Conservation (phyloP, 2,113 vertebrate species). For the Ceuthmochares aereus region DNA sequence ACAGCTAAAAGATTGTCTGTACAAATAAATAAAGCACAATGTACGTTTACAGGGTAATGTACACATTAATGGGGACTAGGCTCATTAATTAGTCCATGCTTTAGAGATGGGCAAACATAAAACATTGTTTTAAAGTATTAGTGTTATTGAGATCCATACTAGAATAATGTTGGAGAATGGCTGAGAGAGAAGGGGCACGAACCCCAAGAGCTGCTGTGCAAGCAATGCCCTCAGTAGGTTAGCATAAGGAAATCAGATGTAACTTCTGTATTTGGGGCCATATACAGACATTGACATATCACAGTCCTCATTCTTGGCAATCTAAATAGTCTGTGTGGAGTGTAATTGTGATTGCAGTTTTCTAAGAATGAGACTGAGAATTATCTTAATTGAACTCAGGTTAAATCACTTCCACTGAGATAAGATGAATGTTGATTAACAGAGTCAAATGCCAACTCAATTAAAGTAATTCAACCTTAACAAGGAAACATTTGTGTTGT, state of each 20-base stretch:
- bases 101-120: too few species aligned
- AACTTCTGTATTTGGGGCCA: neutral
- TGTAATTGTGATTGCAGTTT: neutral
- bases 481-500: neutral
- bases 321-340: neutral
- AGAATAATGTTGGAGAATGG: too few species aligned
- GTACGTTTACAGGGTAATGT: neutral
- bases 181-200: too few species aligned
- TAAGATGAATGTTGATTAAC: constrained; percentile 39
- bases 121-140: neutral
- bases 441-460: constrained; percentile 11
- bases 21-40: neutral
- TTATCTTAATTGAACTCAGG: constrained; percentile 16
- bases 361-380: constrained; percentile 1
- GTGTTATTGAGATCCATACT: too few species aligned
- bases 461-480: constrained; percentile 30
- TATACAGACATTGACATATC: neutral
- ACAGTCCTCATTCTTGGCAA: neutral
- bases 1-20: neutral
- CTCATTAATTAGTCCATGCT: neutral
- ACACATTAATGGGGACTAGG: neutral
- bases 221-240: too few species aligned
- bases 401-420: constrained; percentile 10
- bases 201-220: too few species aligned
- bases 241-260: neutral